Percentiles rank a stretch among this genome's conserved stretches.
Conservation (phyloP, 1,140 invertebrate genomes). For the Tenebrio molitor region DNA sequence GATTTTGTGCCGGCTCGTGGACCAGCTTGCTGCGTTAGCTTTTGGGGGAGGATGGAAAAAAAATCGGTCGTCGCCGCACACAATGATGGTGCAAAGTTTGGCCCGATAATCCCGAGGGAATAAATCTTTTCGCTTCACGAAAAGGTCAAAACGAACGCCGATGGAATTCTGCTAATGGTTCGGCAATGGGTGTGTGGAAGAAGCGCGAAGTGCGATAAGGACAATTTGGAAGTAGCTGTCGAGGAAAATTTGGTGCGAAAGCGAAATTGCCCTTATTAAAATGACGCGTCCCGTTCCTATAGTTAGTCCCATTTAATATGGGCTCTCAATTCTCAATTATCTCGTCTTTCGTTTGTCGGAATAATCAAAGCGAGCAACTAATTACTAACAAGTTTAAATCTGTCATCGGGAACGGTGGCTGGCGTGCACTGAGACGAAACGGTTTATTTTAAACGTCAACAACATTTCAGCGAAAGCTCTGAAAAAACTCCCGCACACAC, state of each 20-base stretch:
- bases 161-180: slow-evolving; percentile 25
- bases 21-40: no score
- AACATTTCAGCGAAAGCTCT: not conserved
- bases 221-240: slow-evolving; percentile 19
- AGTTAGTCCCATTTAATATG: slow-evolving; percentile 19
- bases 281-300: slow-evolving; percentile 5
- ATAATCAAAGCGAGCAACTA: slow-evolving; percentile 28
- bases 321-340: slow-evolving; percentile 31
- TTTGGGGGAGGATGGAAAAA: no score
- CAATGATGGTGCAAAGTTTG: not conserved
- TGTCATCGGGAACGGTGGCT: not conserved
- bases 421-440: slow-evolving; percentile 18
- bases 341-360: slow-evolving; percentile 36
- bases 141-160: slow-evolving; percentile 27
- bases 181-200: slow-evolving; percentile 24
- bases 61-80: not conserved
- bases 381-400: slow-evolving; percentile 41
- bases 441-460: slow-evolving; percentile 30
- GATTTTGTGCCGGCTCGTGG: no score
- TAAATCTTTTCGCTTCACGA: slow-evolving; percentile 24
- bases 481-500: slow-evolving; percentile 19
- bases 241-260: slow-evolving; percentile 33
- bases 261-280: slow-evolving; percentile 31
- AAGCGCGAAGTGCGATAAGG: slow-evolving; percentile 24
- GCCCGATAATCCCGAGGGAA: slow-evolving; percentile 25